Evolutionary conservation across 2,113 vertebrate genomes (phyloP), one percentile per base, ranked within the genome.

Genomic region (Phylloscopus trochilus): DNA sequence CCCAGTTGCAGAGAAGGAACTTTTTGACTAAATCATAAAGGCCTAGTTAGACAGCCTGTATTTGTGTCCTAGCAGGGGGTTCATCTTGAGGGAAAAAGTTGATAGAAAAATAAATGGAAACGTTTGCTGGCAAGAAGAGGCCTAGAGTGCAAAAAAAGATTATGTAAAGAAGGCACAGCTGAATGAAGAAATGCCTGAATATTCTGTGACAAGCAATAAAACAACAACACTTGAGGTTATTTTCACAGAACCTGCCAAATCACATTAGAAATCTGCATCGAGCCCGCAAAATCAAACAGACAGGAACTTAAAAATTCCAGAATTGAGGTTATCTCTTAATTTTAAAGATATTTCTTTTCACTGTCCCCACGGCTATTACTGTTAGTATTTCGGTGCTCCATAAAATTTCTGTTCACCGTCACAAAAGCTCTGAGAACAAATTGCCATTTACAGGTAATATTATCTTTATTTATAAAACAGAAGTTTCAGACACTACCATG

Each of bases 41-140:
- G 26, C 21, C 59, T 62, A 41, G 39, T 37, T 44, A 81, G 56
- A 77, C 22, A 89, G 30, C 35, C 43, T 59, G 56, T 19, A 55
- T 72, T 63, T 78, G 21, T 35, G 47, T 87, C 74, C 60, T 52
- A 62, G 43, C 55, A 87, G 30, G 64, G 33, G 8, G 8, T n/a
- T 78, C 46, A 35, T 58, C 55, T 28, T 70, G 30, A 69, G 35
- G 56, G 22, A 92, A 63, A 9, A 51, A 81, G 30, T 9, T 70
- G 72, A 74, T 11, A 52, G 43, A 91, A 91, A 72, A 95, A 87
- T 31, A 96, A 91, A 92, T 41, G 9, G 53, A 87, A 66, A 81
- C 55, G 23, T 35, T 74, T 80, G 21, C 39, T 63, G 37, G 26
- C 43, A 74, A 81, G 64, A 89, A 89, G 35, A 80, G 47, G 44